Evolutionary conservation across 1,140 invertebrate genomes (phyloP).

Genomic region (Cotesia vestalis): DNA sequence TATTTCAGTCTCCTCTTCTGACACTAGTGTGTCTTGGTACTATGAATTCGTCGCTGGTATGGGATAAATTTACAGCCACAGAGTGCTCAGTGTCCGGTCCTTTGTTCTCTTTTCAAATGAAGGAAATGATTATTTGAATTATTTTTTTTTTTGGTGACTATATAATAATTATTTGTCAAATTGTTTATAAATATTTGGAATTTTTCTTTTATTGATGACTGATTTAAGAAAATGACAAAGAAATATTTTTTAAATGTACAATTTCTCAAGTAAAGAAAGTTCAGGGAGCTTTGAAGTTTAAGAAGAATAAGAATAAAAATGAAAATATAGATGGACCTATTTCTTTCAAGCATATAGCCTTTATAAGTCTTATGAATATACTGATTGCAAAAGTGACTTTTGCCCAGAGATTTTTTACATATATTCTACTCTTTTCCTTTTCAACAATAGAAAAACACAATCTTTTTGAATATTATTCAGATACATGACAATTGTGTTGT

Average conservation of each 20-base stretch:
- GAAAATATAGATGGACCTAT: neutral
- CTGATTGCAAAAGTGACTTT: constrained; percentile 23
- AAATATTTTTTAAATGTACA: too few species aligned
- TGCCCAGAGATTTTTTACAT: constrained; percentile 5
- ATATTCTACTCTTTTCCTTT: neutral
- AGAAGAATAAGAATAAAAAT: neutral
- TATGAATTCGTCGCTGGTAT: neutral
- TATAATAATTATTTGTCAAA: too few species aligned
- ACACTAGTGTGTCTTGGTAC: constrained; percentile 6
- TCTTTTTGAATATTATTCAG: constrained; percentile 29
- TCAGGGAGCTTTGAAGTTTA: neutral
- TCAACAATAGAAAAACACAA: constrained; percentile 9
- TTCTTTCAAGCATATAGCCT: neutral
- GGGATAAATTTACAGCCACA: constrained; percentile 36
- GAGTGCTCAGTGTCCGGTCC: constrained; percentile 11
- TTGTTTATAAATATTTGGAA: too few species aligned
- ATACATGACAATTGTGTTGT: constrained; percentile 23
- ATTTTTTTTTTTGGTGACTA: neutral
- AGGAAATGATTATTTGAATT: constrained; percentile 44
- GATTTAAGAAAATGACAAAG: too few species aligned
- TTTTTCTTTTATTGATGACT: too few species aligned
- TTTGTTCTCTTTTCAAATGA: constrained; percentile 20
- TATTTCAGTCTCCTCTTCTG: neutral
- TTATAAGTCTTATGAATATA: neutral
- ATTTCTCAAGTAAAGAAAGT: too few species aligned